Evolutionary conservation across 2,888 invertebrate genomes (phyloP).

Genomic region (Parthenolecanium corni): DNA sequence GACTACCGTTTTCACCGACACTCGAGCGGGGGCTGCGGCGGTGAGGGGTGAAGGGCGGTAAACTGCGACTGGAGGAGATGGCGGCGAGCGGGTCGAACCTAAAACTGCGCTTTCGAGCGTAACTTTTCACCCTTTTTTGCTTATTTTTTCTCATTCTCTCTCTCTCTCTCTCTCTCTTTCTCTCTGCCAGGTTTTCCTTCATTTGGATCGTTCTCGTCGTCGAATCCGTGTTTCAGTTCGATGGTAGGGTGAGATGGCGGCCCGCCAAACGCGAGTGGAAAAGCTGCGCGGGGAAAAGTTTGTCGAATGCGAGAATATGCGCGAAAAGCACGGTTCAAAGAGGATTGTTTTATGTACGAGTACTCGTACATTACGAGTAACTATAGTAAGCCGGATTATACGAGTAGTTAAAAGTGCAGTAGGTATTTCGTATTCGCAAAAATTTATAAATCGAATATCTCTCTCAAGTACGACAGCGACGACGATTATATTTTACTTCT

Average conservation of each 20-base stretch:
- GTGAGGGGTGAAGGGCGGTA: no score
- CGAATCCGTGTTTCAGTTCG: not conserved
- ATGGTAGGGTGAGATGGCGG: not conserved
- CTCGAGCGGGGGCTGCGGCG: no score
- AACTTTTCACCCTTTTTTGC: slow-evolving; percentile 20
- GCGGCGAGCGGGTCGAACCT: slow-evolving; percentile 1
- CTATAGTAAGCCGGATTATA: slow-evolving; percentile 7
- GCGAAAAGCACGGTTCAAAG: not conserved
- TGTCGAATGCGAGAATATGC: no score
- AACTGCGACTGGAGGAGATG: no score
- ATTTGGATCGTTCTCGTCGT: not conserved
- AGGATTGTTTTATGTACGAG: slow-evolving; percentile 9
- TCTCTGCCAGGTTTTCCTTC: no score
- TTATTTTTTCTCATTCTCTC: no score
- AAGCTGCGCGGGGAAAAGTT: no score
- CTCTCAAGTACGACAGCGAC: no score
- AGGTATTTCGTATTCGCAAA: not conserved
- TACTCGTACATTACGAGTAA: no score
- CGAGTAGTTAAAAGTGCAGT: not conserved
- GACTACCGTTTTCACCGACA: not conserved
- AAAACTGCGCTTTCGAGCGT: slow-evolving; percentile 24
- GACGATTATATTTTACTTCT: no score
- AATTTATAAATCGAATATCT: not conserved
- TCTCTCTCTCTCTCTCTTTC: not conserved
- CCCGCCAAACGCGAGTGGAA: no score